Evolutionary conservation across 2,113 vertebrate species (phyloP), one percentile per base, ranked within the genome.

Genomic region (Corythaixoides concolor): DNA sequence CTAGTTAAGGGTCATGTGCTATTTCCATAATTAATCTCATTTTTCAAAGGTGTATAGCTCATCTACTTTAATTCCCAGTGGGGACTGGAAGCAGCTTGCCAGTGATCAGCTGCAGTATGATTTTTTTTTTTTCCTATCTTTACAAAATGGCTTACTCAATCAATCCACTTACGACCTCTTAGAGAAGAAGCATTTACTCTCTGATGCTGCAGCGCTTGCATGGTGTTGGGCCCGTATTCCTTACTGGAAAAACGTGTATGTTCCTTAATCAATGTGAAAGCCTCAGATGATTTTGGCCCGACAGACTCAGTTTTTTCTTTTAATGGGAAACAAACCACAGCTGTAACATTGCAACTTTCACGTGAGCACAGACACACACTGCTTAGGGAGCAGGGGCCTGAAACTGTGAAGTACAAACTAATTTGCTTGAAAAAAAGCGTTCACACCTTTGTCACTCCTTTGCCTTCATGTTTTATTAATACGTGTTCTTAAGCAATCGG

Each of bases 1-100:
- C 15, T 58, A 56, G 45, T 78, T 89, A 85, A 93, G 63, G 69
- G 45, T 89, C 85, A 70, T 73, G 35, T 58, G 41, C 56, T 78
- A 64, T 87, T 90, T 87, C 80, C 56, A 43, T 91, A 79, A 96
- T 84, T 79, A 89, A 92, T 91, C 59, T 93, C 49, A 68, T 90
- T 96, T 93, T 89, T 74, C 86, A 85, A 82, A 85, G 82, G 35
- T 89, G 45, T 20, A 16, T 69, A 66, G 63, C 81, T 93, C 86
- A 90, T 85, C 66, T 52, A 17, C 70, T 94, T 86, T 80, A 90
- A 82, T 87, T 92, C 62, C 70, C 49, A 13, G 23, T 53, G 78
- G 16, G 26, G 32, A 81, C 62, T 81, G 63, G 79, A 92, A 89
- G 49, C 45, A 78, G 69, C 59, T 78, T 87, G 77, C 72, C 56